Conservation (phyloP, 2,113 vertebrate genomes). For the Indicator maculatus region DNA sequence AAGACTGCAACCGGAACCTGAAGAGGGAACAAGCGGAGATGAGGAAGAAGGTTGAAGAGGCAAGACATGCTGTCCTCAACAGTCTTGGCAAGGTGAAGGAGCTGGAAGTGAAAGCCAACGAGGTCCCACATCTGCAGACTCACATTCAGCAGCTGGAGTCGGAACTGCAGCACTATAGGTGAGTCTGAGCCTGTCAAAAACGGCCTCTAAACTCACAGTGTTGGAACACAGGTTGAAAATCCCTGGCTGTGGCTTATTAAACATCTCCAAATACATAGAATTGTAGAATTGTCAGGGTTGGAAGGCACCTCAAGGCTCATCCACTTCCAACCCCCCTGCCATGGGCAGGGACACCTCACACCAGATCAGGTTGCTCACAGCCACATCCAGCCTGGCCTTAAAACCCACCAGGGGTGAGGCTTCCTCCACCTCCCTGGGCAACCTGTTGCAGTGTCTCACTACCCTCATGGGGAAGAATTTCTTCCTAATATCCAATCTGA, state of each 20-base stretch:
- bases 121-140: conserved; percentile 82
- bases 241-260: neutral
- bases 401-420: too few relatives aligned
- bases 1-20: conserved; percentile 83
- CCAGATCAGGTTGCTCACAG: too few relatives aligned
- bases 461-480: too few relatives aligned
- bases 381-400: too few relatives aligned
- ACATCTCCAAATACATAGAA: neutral
- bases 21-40: conserved; percentile 85
- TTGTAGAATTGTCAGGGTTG: too few relatives aligned
- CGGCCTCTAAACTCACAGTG: neutral
- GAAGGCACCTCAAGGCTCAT: too few relatives aligned
- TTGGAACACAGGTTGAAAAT: neutral
- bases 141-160: conserved; percentile 83
- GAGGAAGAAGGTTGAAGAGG: conserved; percentile 89
- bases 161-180: conserved; percentile 87
- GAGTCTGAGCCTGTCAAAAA: neutral
- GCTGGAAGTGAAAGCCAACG: conserved; percentile 84
- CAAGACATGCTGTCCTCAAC: conserved; percentile 80
- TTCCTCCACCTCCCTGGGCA: too few relatives aligned
- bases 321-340: too few relatives aligned
- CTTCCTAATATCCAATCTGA: too few relatives aligned
- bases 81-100: conserved; percentile 91
- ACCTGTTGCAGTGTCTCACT: too few relatives aligned
- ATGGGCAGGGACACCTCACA: too few relatives aligned